These are phyloP conservation scores for Dasyornis broadbenti DNA, from an alignment of 2,113 vertebrate genomes.

Conservation along the genomic window DNA sequence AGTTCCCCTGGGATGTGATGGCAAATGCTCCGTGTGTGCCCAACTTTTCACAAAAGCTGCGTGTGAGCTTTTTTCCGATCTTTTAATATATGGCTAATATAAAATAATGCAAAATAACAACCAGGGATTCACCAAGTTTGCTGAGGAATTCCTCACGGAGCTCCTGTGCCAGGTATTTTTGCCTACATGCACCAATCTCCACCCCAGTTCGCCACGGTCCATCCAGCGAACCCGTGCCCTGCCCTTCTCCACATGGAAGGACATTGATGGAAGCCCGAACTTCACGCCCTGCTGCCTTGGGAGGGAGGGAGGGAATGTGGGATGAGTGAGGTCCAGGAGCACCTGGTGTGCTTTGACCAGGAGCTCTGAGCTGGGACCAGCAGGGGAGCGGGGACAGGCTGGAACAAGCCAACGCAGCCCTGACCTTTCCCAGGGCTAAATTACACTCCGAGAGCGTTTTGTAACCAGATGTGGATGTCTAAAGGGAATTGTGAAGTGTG, in stretches of 20 bases:
- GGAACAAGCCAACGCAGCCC: rapidly evolving
- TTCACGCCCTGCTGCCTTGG: neutral
- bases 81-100: neutral
- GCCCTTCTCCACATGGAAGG: rapidly evolving
- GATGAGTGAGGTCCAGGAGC: rapidly evolving
- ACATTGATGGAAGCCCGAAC: rapidly evolving
- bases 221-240: rapidly evolving
- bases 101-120: neutral
- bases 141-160: rapidly evolving
- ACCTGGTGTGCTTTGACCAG: rapidly evolving
- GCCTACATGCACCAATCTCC: rapidly evolving
- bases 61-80: rapidly evolving
- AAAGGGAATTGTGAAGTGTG: neutral
- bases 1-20: neutral
- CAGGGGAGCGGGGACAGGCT: neutral
- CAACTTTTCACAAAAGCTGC: neutral
- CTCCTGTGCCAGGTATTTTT: neutral
- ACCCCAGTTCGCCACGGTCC: neutral
- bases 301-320: neutral
- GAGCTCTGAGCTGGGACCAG: neutral
- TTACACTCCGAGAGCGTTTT: neutral
- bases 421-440: neutral
- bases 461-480: neutral
- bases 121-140: neutral
- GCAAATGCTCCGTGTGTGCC: no score